Percentiles rank a stretch among this genome's conserved stretches.
Conservation (phyloP, 2,888 invertebrate genomes). For the Drosophila gaucha region DNA sequence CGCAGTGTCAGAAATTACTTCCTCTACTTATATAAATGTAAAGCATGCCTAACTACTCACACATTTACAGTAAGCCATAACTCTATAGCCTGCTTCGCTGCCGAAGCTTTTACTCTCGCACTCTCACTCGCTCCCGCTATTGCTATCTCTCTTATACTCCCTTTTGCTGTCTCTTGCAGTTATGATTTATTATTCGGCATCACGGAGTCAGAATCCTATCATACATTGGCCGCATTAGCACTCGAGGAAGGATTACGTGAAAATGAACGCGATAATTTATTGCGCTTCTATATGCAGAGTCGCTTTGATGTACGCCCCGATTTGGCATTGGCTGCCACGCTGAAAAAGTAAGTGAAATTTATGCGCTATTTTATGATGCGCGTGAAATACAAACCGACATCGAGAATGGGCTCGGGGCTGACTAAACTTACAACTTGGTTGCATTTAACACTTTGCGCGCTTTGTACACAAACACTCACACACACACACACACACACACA, state of each 20-base stretch:
- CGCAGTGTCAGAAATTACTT: conserved; percentile 37
- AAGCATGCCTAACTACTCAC: conserved; percentile 35
- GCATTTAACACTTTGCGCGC: conserved; percentile 61
- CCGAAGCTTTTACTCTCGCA: neutral
- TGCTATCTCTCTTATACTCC: conserved; percentile 5
- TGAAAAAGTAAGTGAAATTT: conserved; percentile 87
- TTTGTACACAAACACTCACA: conserved; percentile 14
- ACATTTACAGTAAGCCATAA: conserved; percentile 15
- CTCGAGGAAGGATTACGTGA: conserved; percentile 90
- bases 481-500: conserved; percentile 16
- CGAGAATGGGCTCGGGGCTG: neutral
- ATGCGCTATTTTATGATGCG: conserved; percentile 64
- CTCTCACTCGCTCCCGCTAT: neutral
- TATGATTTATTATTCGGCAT: conserved; percentile 95
- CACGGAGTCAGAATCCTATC: conserved; percentile 92
- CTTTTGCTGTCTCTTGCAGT: conserved; percentile 85
- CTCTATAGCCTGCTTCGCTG: conserved; percentile 8
- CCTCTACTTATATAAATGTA: conserved; percentile 7
- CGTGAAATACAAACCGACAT: conserved; percentile 25
- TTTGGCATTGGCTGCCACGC: conserved; percentile 87
- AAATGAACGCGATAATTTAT: conserved; percentile 90
- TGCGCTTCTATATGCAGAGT: conserved; percentile 91
- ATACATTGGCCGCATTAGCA: conserved; percentile 89
- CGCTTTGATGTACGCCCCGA: conserved; percentile 91
- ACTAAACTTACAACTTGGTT: conserved; percentile 52